Evolutionary conservation across 1,140 invertebrate species (phyloP).

Genomic region (Drosophila orosa): DNA sequence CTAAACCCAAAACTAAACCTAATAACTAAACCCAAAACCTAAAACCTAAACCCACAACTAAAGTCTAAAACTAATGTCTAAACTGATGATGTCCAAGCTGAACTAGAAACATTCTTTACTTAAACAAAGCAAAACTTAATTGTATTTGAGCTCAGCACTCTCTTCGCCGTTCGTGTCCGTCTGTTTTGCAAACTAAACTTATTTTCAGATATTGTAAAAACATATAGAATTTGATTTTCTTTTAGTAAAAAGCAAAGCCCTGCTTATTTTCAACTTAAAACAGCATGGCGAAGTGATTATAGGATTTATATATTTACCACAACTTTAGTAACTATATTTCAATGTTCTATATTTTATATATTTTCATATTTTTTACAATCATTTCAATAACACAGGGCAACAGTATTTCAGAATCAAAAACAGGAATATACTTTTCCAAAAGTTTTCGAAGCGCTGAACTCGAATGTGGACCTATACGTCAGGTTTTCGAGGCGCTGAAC

Average conservation of each 20-base stretch:
- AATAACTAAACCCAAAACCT: constrained; percentile 3
- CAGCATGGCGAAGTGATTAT: constrained; percentile 2
- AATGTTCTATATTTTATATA: not conserved
- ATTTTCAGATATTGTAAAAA: not conserved
- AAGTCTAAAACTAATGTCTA: constrained; percentile 7
- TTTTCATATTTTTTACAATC: not conserved
- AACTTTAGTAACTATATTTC: not conserved
- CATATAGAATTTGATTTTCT: not conserved
- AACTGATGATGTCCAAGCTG: constrained; percentile 15
- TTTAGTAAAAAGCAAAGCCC: too few relatives aligned
- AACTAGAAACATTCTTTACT: constrained; percentile 6
- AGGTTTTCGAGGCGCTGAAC: too few relatives aligned
- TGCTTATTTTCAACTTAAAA: too few relatives aligned
- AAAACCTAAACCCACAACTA: too few relatives aligned
- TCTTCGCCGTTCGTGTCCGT: not conserved
- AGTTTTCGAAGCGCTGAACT: too few relatives aligned
- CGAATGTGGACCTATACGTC: too few relatives aligned
- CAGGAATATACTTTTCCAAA: too few relatives aligned
- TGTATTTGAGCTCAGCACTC: constrained; percentile 11
- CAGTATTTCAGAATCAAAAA: too few relatives aligned
- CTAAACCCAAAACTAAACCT: not conserved
- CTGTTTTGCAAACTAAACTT: not conserved
- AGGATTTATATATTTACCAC: not conserved
- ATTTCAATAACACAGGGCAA: too few relatives aligned
- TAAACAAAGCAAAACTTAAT: not conserved